Conservation (phyloP, 2,113 vertebrate species). For the Leptobrachium ailaonicum region DNA sequence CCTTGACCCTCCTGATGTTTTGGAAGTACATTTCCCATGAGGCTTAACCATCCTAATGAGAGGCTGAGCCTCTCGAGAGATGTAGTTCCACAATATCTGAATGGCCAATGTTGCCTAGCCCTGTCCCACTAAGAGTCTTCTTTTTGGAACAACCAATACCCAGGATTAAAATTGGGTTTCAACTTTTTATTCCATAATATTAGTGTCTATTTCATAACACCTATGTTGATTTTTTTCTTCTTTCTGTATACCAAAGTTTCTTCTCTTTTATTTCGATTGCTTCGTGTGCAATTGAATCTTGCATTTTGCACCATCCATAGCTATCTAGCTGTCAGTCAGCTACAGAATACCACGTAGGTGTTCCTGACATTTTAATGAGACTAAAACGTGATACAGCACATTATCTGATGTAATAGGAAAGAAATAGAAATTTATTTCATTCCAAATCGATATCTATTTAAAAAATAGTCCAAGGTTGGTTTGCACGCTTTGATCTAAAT, state of each 20-base stretch:
- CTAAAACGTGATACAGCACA: slow-evolving; percentile 26
- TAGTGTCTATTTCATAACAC: too few species aligned
- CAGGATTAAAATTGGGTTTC: too few species aligned
- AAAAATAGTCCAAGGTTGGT: slow-evolving; percentile 21
- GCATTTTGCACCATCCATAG: neutral
- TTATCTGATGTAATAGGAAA: slow-evolving; percentile 3
- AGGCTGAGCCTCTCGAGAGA: too few species aligned
- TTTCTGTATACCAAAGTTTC: neutral
- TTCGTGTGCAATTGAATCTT: slow-evolving; percentile 18
- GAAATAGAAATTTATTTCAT: slow-evolving; percentile 18
- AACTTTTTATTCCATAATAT: too few species aligned
- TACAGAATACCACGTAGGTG: slow-evolving; percentile 17
- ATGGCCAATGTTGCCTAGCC: too few species aligned
- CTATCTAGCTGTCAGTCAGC: slow-evolving; percentile 23
- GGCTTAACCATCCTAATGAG: too few species aligned
- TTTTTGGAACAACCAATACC: too few species aligned
- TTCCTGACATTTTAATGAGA: slow-evolving; percentile 37
- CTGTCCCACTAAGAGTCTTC: too few species aligned
- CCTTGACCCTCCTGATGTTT: too few species aligned
- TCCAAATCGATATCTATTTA: slow-evolving; percentile 14
- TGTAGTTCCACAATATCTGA: too few species aligned
- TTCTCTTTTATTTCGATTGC: neutral
- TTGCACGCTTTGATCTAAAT: neutral
- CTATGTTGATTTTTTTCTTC: too few species aligned
- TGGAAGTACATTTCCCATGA: too few species aligned